A percentile compares a stretch with the other conserved stretches of the same genome.
These are phyloP conservation scores for Pediacus dermestoides DNA, from an alignment of 2,888 invertebrate genomes.

Conservation along the genomic window DNA sequence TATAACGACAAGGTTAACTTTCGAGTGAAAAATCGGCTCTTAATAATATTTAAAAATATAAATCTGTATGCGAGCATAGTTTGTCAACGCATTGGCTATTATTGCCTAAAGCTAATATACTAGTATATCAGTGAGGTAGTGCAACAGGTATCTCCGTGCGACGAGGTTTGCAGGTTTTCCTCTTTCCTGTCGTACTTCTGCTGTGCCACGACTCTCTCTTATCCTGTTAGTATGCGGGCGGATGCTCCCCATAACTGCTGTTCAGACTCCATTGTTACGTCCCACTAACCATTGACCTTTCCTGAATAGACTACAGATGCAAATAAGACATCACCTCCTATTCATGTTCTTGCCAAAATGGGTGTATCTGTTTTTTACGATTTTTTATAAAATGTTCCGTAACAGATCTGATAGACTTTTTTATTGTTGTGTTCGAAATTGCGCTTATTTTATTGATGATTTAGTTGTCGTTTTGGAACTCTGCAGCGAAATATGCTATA, in stretches of 20 bases:
- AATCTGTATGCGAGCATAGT: too few species aligned
- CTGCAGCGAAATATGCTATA: too few species aligned
- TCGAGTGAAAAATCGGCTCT: too few species aligned
- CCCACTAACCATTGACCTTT: constrained; percentile 28
- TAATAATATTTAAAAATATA: too few species aligned
- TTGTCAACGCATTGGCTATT: too few species aligned
- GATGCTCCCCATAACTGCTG: constrained; percentile 26
- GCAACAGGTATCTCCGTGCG: constrained; percentile 29
- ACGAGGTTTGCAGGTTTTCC: constrained; percentile 23
- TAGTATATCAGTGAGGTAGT: constrained; percentile 21
- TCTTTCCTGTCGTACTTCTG: constrained; percentile 11
- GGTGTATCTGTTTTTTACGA: background rate
- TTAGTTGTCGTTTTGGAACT: too few species aligned
- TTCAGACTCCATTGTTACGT: constrained; percentile 28
- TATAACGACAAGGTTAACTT: too few species aligned
- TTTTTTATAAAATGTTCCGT: constrained; percentile 1
- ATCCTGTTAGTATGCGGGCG: constrained; percentile 20
- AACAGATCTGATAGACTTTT: constrained; percentile 8
- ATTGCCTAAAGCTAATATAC: too few species aligned
- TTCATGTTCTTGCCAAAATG: constrained; percentile 1
- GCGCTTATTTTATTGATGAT: too few species aligned
- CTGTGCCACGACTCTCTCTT: constrained; percentile 13
- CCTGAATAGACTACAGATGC: constrained; percentile 26
- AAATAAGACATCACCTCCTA: constrained; percentile 23
- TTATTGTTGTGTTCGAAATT: too few species aligned